These are phyloP conservation scores for Episyrphus balteatus DNA, from an alignment of 1,140 invertebrate genomes.

Conservation along the genomic window DNA sequence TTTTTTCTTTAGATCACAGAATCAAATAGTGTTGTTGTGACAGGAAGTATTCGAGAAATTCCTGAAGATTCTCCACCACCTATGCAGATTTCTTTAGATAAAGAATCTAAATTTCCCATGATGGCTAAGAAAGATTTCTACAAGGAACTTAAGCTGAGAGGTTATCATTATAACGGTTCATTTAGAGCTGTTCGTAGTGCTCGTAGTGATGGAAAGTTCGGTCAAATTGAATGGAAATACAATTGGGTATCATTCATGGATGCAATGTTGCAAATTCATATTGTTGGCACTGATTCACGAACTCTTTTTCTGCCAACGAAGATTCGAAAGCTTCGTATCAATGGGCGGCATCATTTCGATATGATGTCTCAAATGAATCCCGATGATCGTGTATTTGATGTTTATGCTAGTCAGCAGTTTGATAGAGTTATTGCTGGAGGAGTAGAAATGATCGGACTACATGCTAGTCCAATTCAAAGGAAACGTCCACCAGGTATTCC, in stretches of 20 bases:
- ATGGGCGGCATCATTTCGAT: slow-evolving; percentile 55
- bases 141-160: slow-evolving; percentile 79
- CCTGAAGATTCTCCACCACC: slow-evolving; percentile 37
- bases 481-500: slow-evolving; percentile 50
- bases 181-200: slow-evolving; percentile 27
- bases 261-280: slow-evolving; percentile 79
- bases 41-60: slow-evolving; percentile 52
- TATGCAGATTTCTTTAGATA: slow-evolving; percentile 37
- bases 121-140: slow-evolving; percentile 70
- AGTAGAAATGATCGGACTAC: slow-evolving; percentile 71
- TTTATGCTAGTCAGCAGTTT: slow-evolving; percentile 23
- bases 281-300: slow-evolving; percentile 62
- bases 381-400: slow-evolving; percentile 32
- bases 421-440: slow-evolving; percentile 55
- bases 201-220: slow-evolving; percentile 39
- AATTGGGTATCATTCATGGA: slow-evolving; percentile 93
- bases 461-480: slow-evolving; percentile 65
- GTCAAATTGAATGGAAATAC: slow-evolving; percentile 51
- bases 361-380: slow-evolving; percentile 31
- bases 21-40: slow-evolving; percentile 63
- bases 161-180: slow-evolving; percentile 68
- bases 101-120: slow-evolving; percentile 36
- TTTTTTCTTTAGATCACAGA: slow-evolving; percentile 52
- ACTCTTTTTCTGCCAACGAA: slow-evolving; percentile 74
- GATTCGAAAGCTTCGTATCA: slow-evolving; percentile 67